Conservation (phyloP, 23 tunicate genomes). For the Corella eumyota region DNA sequence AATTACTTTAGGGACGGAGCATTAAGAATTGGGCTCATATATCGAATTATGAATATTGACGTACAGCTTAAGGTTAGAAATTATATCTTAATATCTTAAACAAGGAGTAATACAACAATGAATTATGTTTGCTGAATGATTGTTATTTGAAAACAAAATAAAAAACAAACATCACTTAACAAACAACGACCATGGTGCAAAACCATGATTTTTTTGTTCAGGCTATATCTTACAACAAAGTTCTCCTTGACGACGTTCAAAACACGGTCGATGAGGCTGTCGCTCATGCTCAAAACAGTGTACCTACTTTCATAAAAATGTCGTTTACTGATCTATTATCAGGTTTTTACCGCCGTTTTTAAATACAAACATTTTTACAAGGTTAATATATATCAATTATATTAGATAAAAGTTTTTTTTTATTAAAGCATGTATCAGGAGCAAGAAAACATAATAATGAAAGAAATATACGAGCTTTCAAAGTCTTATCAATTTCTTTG, state of each 20-base stretch:
- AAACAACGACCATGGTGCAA: too few relatives aligned
- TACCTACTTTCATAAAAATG: too few relatives aligned
- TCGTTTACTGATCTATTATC: too few relatives aligned
- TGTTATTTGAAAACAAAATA: too few relatives aligned
- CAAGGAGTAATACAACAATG: too few relatives aligned
- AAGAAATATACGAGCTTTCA: slow-evolving; percentile 12
- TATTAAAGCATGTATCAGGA: slow-evolving; percentile 26
- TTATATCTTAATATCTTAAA: neutral
- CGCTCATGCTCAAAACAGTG: neutral
- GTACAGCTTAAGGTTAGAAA: slow-evolving; percentile 4
- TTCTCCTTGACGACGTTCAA: neutral
- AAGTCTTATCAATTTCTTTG: slow-evolving; percentile 30
- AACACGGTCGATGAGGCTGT: neutral
- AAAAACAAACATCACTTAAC: too few relatives aligned
- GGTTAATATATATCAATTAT: too few relatives aligned
- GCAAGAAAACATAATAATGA: slow-evolving; percentile 22
- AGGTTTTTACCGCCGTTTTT: too few relatives aligned
- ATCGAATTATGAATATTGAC: slow-evolving; percentile 6
- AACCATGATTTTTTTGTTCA: too few relatives aligned
- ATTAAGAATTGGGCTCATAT: slow-evolving; percentile 5
- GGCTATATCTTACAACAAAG: neutral
- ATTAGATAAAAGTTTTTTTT: too few relatives aligned
- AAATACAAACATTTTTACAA: too few relatives aligned
- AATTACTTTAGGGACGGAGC: slow-evolving; percentile 3
- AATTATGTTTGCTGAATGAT: too few relatives aligned